Evolutionary conservation across 1,140 invertebrate genomes (phyloP), one percentile per base, ranked within the genome.

Genomic region (Drosophila saltans): DNA sequence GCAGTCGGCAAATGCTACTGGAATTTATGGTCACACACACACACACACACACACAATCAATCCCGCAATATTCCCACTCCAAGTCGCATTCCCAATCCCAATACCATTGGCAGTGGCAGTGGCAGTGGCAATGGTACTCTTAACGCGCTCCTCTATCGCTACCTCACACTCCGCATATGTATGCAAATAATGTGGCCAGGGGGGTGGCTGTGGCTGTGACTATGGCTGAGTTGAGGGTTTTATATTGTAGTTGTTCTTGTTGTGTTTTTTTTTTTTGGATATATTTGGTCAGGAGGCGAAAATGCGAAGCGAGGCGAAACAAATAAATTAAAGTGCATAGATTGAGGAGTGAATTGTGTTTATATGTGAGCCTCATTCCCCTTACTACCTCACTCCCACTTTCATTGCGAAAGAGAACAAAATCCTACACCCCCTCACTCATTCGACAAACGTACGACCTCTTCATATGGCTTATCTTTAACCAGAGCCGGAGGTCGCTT

Each of bases 11-110:
- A 55, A 70, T 64, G 80, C 80, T 67, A 69, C 84, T 88, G 84
- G 84, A 88, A 88, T 88, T 88, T 89, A 83, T 88, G 81, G 75
- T 69, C 78, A 58, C 65, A 72, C 69, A 72, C 69, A 58, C 26
- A 69, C n/a, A n/a, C n/a, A n/a, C 78, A 58, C 65, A 72, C 69
- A 72, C 69, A 58, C 26, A 69, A 72, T 76, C 66, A 63, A 69
- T 64, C 65, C 36, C 48, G 55, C 70, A 30, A 30, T 30, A 30
- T 30, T 24, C 48, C 8, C 48, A n/a, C 48, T 36, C 30, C 28
- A 30, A 16, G 30, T 33, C 56, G 1, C 6, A 3, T n/a, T 2
- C n/a, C 43, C 48, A 3, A 64, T 33, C 3, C 28, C 45, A 3
- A 33, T 39, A 10, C 6, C 52, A 40, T n/a, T 16, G 28, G 28